Evolutionary conservation across 1,140 invertebrate species (phyloP), one percentile per base, ranked within the genome.

Genomic region (Aphelinus atriplicis): DNA sequence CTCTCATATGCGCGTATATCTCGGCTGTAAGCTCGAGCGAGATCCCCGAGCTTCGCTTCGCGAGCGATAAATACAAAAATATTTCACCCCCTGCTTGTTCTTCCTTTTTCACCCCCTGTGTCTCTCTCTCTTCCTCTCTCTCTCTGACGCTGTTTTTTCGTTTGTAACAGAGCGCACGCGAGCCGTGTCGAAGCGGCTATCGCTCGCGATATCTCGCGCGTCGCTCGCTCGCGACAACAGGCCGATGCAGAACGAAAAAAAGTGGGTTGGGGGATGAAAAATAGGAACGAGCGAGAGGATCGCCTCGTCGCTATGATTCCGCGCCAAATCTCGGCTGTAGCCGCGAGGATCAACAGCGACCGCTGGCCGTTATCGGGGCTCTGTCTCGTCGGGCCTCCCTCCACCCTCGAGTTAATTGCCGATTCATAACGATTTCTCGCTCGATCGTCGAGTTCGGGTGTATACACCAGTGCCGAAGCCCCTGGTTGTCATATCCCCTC

Each of bases 51-150:
- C 10, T 57, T 26, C 26, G 26, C 26, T 26, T 26, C 68, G 61
- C 55, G 46, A 5, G 63, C 45, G 78, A 80, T 80, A 80, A 82
- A 80, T 80, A 76, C 78, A 76, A 80, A 78, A 80, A 80, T 80
- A 79, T 80, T 71, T 75, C 75, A 73, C 73, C 26, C 47, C 55
- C 55, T 65, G 51, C 51, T 66, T 60, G 58, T 2, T 9, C 53
- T 10, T 50, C 48, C 48, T 58, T 55, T 69, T 60, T 70, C 10
- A 9, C 48, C 26, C 26, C 26, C 26, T n/a, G 9, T 53, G n/a
- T 6, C 47, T 42, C 57, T 61, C 57, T 43, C 51, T 60, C 51
- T 69, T 61, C 26, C 66, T 7, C 56, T 58, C 56, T n/a, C 26
- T 26, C 26, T 26, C 26, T 26, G 26, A 26, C 26, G 26, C 26